Base-by-base conservation (phyloP, 2,797 vertebrate genomes). In the Enteromius fasciolatus region DNA sequence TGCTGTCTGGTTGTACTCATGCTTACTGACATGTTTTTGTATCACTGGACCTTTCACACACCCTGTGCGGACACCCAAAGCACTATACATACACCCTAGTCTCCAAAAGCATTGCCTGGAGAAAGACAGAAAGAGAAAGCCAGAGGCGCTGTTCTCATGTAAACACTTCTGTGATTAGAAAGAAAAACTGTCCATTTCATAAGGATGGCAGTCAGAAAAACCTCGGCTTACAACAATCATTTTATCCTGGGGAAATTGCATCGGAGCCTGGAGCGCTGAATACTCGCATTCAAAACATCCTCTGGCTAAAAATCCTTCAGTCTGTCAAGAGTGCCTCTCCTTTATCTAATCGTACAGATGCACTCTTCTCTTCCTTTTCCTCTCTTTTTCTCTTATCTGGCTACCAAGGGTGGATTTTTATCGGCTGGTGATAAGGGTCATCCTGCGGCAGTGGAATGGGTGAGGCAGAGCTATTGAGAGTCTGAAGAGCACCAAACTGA, bases 61-160 rank as follows among this genome's bases (percentile, higher is more conserved):
- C 9, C 68, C 14, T 46, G 39, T n/a, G 78, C 10, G 31, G 54
- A 80, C n/a, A 69, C 46, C 33, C 20, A 3, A 10, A 59, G 8
- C 39, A 46, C 12, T 63, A 25, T 28, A 46, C 5, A n/a, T 5
- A 25, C 44, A 46, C 52, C 20, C 52, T 28, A 23, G 28, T 48
- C 11, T 67, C 23, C 18, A 5, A 46, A 54, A 91, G 86, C 87
- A 85, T 92, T 85, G 90, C 88, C 80, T 25, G 64, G 50, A 85
- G 79, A 50, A 48, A 77, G 68, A 52, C 15, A 61, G 54, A 41
- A 76, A 70, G 31, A 61, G 88, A 64, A 50, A 23, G 76, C 73
- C 54, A 76, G 75, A 74, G 70, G 83, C 50, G 18, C 28, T 63
- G 20, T 50, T 23, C 63, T 76, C 70, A 76, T 84, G 46, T 80